These are phyloP conservation scores for Melolontha melolontha DNA, from an alignment of 2,888 invertebrate genomes.

Conservation along the genomic window DNA sequence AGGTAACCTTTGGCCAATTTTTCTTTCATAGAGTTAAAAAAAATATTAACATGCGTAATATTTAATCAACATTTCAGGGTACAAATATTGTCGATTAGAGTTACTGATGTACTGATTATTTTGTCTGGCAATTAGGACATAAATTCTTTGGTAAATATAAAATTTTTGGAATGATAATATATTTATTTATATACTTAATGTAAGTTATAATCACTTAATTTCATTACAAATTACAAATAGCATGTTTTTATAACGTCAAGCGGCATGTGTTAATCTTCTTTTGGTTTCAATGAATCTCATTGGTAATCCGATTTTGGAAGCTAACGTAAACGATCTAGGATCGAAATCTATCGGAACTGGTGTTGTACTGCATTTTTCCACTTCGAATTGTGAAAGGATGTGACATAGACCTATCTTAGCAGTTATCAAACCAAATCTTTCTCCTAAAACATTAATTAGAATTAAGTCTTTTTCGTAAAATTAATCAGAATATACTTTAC, in stretches of 20 bases:
- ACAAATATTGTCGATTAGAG: too few relatives aligned
- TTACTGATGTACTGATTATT: too few relatives aligned
- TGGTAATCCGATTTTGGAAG: constrained; percentile 57
- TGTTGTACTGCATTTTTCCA: constrained; percentile 55
- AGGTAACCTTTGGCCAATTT: too few relatives aligned
- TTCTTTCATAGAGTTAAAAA: too few relatives aligned
- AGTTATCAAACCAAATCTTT: constrained; percentile 60
- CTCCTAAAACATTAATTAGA: constrained; percentile 54
- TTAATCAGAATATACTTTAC: constrained; percentile 38
- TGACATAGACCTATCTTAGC: constrained; percentile 59
- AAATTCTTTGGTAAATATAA: too few relatives aligned
- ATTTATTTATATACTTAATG: too few relatives aligned
- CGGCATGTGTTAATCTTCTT: constrained; percentile 21
- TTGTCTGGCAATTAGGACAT: too few relatives aligned
- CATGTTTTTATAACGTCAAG: constrained; percentile 1
- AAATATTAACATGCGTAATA: too few relatives aligned
- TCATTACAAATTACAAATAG: too few relatives aligned
- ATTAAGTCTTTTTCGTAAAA: constrained; percentile 59
- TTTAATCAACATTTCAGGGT: too few relatives aligned
- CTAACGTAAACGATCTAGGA: constrained; percentile 58
- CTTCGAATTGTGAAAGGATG: constrained; percentile 56
- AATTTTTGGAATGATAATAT: too few relatives aligned
- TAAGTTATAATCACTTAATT: too few relatives aligned
- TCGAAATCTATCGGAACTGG: constrained; percentile 56
- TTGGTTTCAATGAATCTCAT: constrained; percentile 51